Evolutionary conservation across 2,113 vertebrate genomes (phyloP).

Genomic region (Oceanites oceanicus): DNA sequence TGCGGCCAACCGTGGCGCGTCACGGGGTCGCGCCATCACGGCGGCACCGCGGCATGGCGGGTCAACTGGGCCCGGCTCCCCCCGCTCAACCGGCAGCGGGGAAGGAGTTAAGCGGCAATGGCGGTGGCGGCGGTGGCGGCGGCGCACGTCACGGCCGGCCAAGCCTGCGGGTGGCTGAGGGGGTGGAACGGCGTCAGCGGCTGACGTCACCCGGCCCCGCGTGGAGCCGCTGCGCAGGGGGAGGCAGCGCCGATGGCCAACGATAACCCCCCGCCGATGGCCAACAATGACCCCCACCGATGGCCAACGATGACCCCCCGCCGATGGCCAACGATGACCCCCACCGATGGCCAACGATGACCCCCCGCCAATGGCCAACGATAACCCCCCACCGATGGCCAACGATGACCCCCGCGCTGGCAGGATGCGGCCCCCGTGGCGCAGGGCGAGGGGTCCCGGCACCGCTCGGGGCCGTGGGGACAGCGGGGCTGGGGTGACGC

Average conservation of each 20-base stretch:
- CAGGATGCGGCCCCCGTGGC: neutral
- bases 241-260: neutral
- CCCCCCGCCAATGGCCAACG: neutral
- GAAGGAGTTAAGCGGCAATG: constrained; percentile 33
- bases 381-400: neutral
- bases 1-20: rapidly evolving
- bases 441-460: neutral
- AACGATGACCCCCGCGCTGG: neutral
- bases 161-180: constrained; percentile 46
- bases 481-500: neutral
- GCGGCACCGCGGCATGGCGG: rapidly evolving
- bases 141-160: constrained; percentile 11
- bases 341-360: neutral
- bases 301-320: neutral
- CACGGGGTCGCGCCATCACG: rapidly evolving
- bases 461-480: neutral
- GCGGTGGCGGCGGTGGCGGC: neutral
- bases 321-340: neutral
- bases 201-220: constrained; percentile 25
- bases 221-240: neutral
- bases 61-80: rapidly evolving
- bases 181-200: constrained; percentile 53
- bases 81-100: neutral
- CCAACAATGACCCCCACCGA: neutral
- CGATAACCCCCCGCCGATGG: neutral